phyloP scores from a whole-genome alignment of 2,113 vertebrate genomes.

The Lipotes vexillifer region DNA sequence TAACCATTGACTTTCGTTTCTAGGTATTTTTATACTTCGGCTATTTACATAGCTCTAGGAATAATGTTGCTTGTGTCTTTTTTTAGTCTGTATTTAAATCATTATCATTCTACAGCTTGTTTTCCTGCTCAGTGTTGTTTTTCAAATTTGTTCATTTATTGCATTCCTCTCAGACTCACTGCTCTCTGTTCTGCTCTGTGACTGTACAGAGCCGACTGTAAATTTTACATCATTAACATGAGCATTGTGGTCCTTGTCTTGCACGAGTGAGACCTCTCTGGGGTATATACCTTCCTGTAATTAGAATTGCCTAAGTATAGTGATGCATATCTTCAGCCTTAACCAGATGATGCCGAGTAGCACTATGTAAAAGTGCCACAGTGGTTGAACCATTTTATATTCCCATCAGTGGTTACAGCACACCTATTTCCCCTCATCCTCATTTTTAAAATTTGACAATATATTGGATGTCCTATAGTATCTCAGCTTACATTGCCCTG shows the following conservation, averaged over 20 bases:
- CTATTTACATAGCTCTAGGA: not conserved
- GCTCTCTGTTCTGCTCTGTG: not conserved
- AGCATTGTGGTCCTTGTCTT: not conserved
- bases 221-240: not conserved
- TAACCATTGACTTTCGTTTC: not conserved
- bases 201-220: not conserved
- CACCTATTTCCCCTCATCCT: not conserved
- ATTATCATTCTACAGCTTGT: not conserved
- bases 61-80: not conserved
- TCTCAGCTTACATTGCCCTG: not conserved
- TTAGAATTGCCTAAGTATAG: not conserved
- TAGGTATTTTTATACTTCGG: not conserved
- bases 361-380: not conserved
- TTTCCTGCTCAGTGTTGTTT: not conserved
- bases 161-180: not conserved
- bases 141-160: not conserved
- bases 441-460: not conserved
- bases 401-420: not conserved
- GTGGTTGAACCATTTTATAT: not conserved
- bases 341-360: not conserved
- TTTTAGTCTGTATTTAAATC: slow-evolving; percentile 6
- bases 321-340: not conserved
- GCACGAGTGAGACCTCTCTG: not conserved
- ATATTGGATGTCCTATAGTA: not conserved
- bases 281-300: not conserved